Evolutionary conservation across 2,113 vertebrate species (phyloP).

Genomic region (Pontoporia blainvillei): DNA sequence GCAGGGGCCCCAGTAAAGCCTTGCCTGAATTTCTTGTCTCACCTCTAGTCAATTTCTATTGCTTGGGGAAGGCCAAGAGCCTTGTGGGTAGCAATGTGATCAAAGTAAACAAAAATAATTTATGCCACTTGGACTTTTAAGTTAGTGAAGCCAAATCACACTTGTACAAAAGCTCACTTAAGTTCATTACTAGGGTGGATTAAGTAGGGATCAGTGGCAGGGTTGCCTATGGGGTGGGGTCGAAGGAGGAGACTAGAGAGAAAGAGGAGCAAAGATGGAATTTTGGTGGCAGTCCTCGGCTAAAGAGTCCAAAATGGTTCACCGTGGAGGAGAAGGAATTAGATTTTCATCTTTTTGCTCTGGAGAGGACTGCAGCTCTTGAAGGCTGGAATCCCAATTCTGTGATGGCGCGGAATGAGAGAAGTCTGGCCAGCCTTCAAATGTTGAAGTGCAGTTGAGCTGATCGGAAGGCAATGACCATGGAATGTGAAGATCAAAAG

Average conservation of each 20-base stretch:
- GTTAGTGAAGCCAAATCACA: not conserved
- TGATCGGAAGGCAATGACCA: not conserved
- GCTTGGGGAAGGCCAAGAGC: not conserved
- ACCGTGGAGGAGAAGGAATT: not conserved
- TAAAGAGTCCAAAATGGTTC: not conserved
- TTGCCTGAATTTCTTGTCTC: not conserved
- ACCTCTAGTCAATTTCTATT: not conserved
- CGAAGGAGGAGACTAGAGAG: not conserved
- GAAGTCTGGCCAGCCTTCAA: not conserved
- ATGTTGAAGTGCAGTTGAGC: not conserved
- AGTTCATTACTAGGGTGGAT: not conserved
- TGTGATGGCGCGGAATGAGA: not conserved
- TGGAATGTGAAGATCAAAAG: not conserved
- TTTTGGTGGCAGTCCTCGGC: accelerated
- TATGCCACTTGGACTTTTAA: not conserved
- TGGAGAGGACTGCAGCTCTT: not conserved
- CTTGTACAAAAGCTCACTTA: not conserved
- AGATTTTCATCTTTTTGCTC: not conserved
- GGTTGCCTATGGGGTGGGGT: accelerated
- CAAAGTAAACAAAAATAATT: not conserved
- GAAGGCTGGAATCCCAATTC: not conserved
- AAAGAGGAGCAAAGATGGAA: not conserved
- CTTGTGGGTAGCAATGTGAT: not conserved
- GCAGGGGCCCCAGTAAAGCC: not conserved
- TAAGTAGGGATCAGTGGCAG: not conserved